These are phyloP conservation scores for Prunella fulvescens DNA, from an alignment of 2,113 vertebrate species.

Conservation along the genomic window DNA sequence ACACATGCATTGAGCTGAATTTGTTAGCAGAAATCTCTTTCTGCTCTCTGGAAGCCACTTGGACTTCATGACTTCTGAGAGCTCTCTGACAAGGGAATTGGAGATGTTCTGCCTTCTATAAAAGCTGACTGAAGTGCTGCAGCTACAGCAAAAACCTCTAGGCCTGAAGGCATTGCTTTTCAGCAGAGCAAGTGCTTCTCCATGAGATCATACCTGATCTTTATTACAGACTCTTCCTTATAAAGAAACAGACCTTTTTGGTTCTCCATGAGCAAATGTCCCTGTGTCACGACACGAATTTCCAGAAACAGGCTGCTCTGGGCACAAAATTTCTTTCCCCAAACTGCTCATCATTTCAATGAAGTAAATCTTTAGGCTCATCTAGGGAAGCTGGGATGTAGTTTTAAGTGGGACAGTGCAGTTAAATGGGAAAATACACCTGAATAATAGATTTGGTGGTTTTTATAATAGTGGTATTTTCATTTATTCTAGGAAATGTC, in stretches of 20 bases:
- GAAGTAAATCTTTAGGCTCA: background rate
- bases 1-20: background rate
- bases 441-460: rapidly evolving
- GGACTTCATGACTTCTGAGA: background rate
- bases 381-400: background rate
- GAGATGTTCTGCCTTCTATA: background rate
- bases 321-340: background rate
- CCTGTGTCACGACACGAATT: background rate
- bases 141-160: background rate
- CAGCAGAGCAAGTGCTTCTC: background rate
- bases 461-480: background rate
- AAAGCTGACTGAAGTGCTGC: background rate
- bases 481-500: background rate
- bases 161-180: background rate
- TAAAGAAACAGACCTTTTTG: background rate
- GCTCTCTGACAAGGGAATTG: background rate
- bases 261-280: background rate
- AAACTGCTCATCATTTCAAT: rapidly evolving
- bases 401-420: background rate
- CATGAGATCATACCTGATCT: background rate
- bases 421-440: background rate
- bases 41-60: background rate
- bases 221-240: background rate
- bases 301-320: background rate
- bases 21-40: background rate